These are phyloP conservation scores for Ovis canadensis DNA, from an alignment of 2,113 vertebrate genomes.

Conservation along the genomic window DNA sequence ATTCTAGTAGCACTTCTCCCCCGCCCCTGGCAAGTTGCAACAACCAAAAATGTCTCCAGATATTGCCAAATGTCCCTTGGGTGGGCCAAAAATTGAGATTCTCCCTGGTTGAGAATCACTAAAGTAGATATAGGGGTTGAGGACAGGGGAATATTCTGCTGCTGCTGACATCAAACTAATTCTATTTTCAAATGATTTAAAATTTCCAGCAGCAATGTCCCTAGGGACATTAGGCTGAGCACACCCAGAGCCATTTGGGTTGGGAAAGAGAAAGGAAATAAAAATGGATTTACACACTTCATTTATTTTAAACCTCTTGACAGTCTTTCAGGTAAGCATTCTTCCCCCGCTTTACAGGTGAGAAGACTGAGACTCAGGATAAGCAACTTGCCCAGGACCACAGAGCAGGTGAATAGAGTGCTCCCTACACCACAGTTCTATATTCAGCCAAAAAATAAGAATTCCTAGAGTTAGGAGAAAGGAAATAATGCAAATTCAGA, in stretches of 20 bases:
- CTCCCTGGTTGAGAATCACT: neutral
- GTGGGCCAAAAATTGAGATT: neutral
- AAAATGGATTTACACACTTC: neutral
- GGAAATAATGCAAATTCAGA: neutral
- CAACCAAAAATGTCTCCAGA: neutral
- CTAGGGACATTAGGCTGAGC: neutral
- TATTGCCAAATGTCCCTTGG: neutral
- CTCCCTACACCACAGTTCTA: accelerated
- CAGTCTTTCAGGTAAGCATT: neutral
- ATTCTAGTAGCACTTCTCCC: too few relatives aligned
- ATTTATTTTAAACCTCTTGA: neutral
- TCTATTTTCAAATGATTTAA: neutral
- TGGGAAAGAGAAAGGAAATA: neutral
- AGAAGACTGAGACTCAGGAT: neutral
- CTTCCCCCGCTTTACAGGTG: neutral
- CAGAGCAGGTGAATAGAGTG: neutral
- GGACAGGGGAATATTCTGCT: neutral
- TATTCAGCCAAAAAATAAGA: neutral
- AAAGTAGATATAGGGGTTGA: neutral
- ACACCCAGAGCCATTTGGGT: neutral
- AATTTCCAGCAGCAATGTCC: neutral
- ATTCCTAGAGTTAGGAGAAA: neutral
- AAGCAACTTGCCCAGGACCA: neutral
- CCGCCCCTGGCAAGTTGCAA: neutral
- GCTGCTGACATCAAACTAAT: neutral